Conservation (phyloP, 2,888 invertebrate genomes). For the Pterostichus niger region DNA sequence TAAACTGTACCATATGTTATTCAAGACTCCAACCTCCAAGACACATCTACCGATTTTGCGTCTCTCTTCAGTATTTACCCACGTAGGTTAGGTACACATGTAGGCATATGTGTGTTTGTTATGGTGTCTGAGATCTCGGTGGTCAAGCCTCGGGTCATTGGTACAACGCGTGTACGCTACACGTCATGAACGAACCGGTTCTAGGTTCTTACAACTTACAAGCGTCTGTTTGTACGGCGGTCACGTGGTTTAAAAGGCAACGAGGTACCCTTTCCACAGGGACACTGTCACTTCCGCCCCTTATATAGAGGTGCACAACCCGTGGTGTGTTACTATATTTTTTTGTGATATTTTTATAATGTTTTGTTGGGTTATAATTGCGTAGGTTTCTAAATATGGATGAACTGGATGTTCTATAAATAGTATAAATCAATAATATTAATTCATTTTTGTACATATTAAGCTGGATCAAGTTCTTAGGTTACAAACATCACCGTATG, state of each 20-base stretch:
- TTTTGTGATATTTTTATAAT: no score
- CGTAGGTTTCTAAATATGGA: neutral
- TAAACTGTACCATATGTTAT: no score
- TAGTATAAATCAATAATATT: no score
- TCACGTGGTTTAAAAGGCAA: constrained; percentile 46
- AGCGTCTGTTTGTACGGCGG: neutral
- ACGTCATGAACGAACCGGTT: constrained; percentile 32
- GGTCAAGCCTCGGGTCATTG: constrained; percentile 48
- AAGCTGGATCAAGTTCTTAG: no score
- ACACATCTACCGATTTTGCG: neutral
- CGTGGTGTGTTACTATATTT: neutral
- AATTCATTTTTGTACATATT: no score
- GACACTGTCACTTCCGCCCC: constrained; percentile 17
- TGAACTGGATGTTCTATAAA: neutral
- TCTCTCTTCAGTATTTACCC: constrained; percentile 5
- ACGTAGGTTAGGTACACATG: neutral
- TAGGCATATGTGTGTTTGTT: neutral
- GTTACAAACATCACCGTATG: no score
- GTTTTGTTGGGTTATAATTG: neutral
- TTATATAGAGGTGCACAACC: constrained; percentile 29
- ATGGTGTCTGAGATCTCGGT: constrained; percentile 16
- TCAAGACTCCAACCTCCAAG: no score
- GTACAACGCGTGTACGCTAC: constrained; percentile 34
- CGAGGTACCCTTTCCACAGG: constrained; percentile 5
- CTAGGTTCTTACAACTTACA: neutral